These are phyloP conservation scores for Acronicta alni DNA, from an alignment of 2,888 invertebrate species.

Conservation along the genomic window DNA sequence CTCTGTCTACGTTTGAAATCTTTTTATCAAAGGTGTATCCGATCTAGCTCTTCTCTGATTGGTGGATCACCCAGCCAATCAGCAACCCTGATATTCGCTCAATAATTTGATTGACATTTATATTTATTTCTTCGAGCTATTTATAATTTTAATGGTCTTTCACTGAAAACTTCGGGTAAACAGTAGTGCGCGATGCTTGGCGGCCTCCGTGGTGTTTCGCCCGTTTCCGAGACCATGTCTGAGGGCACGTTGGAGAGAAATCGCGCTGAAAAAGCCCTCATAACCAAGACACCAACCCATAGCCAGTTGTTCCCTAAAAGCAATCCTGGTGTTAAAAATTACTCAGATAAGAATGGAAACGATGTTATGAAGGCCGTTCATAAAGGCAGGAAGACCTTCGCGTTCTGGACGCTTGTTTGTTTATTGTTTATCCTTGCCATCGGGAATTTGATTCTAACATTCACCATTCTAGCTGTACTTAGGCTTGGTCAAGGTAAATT, in stretches of 20 bases:
- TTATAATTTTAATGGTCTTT: slow-evolving; percentile 71
- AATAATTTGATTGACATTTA: slow-evolving; percentile 79
- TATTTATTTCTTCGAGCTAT: slow-evolving; percentile 68
- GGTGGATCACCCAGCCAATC: slow-evolving; percentile 67
- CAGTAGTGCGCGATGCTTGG: slow-evolving; percentile 67
- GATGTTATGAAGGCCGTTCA: slow-evolving; percentile 78
- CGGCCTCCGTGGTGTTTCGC: slow-evolving; percentile 78
- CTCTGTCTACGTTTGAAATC: background rate
- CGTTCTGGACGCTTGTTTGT: slow-evolving; percentile 94
- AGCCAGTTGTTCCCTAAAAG: slow-evolving; percentile 72
- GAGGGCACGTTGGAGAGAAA: slow-evolving; percentile 79
- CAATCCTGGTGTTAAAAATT: slow-evolving; percentile 71
- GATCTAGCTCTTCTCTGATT: slow-evolving; percentile 52
- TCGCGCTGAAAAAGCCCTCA: slow-evolving; percentile 80
- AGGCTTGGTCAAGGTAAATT: slow-evolving; percentile 91
- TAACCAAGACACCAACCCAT: slow-evolving; percentile 78
- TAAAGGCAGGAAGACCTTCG: slow-evolving; percentile 90
- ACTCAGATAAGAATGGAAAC: slow-evolving; percentile 84
- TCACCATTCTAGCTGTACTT: slow-evolving; percentile 94
- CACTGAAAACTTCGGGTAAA: slow-evolving; percentile 54
- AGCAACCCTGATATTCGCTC: slow-evolving; percentile 67
- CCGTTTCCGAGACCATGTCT: slow-evolving; percentile 81
- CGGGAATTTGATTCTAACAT: slow-evolving; percentile 94
- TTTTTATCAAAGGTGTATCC: too few relatives aligned
- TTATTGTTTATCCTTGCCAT: slow-evolving; percentile 92